phyloP scores from a whole-genome alignment of 1,140 invertebrate species.

The Halictus rubicundus region DNA sequence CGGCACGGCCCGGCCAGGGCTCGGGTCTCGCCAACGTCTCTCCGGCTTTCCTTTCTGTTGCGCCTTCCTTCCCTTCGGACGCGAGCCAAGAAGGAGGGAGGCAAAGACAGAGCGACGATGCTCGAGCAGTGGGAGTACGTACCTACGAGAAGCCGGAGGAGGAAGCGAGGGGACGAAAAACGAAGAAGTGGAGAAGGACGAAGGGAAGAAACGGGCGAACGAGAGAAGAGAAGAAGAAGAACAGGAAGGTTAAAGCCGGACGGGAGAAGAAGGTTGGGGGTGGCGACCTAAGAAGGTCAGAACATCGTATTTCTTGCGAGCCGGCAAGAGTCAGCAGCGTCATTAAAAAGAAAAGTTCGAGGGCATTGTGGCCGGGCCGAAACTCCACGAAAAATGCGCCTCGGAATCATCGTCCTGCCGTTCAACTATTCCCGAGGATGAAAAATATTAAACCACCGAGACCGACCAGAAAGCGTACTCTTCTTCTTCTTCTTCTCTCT shows the following conservation, averaged over 20 bases:
- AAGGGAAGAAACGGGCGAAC: not conserved
- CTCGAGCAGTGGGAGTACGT: not conserved
- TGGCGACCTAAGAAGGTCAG: constrained; percentile 51
- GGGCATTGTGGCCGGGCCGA: constrained; percentile 11
- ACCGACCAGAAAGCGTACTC: too few species aligned
- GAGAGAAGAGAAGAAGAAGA: constrained; percentile 1
- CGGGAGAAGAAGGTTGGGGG: constrained; percentile 30
- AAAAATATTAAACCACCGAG: too few species aligned
- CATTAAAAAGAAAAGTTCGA: constrained; percentile 44
- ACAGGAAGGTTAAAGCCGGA: constrained; percentile 9
- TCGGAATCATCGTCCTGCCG: not conserved
- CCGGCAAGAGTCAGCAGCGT: constrained; percentile 22
- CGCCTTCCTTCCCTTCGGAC: constrained; percentile 8
- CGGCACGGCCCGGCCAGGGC: constrained; percentile 2
- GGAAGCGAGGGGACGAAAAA: not conserved
- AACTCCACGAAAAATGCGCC: constrained; percentile 15
- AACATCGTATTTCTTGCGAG: constrained; percentile 45
- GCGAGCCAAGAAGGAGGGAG: not conserved
- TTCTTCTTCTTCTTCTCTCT: too few species aligned
- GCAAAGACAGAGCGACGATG: not conserved
- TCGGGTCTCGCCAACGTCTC: constrained; percentile 28
- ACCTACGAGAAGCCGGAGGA: not conserved
- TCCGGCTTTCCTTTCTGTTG: constrained; percentile 25
- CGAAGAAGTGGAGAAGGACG: constrained; percentile 1
- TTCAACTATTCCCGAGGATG: too few species aligned